Evolutionary conservation across 37 sponge, comb jelly and placozoan species (phyloP).

Genomic region (Eunapius fragilis): DNA sequence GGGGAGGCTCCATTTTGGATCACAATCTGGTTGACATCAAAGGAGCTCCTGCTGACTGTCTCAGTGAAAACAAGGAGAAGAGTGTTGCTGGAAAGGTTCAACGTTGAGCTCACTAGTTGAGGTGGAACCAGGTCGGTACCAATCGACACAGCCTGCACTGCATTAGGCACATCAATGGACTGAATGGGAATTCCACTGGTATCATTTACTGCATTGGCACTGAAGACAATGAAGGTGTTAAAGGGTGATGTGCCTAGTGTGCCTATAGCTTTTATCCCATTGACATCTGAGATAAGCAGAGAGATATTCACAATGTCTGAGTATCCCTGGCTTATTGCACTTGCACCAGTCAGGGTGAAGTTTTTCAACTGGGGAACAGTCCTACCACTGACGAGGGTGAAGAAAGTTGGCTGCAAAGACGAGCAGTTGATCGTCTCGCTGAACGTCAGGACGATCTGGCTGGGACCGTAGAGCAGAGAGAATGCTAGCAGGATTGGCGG

Average conservation of each 20-base stretch:
- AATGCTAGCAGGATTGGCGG: constrained; percentile 65
- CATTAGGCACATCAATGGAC: constrained; percentile 8
- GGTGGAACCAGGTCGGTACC: constrained; percentile 68
- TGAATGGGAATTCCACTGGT: constrained; percentile 59
- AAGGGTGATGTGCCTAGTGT: constrained; percentile 53
- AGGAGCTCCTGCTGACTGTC: constrained; percentile 56
- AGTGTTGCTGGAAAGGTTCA: constrained; percentile 60
- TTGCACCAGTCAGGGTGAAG: constrained; percentile 42
- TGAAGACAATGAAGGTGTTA: constrained; percentile 73
- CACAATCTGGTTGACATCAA: constrained; percentile 46
- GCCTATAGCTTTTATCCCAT: constrained; percentile 61
- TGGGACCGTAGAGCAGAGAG: constrained; percentile 58
- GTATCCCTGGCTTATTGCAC: constrained; percentile 24
- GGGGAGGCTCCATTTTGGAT: constrained; percentile 46
- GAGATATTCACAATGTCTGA: constrained; percentile 46
- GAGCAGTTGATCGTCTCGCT: constrained; percentile 73
- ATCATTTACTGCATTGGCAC: constrained; percentile 67
- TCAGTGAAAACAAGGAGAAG: constrained; percentile 82
- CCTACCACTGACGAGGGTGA: constrained; percentile 70
- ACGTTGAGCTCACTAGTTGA: constrained; percentile 33
- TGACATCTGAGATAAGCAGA: constrained; percentile 71
- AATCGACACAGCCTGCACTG: constrained; percentile 45
- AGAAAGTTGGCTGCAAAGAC: constrained; percentile 43
- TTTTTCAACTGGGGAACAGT: constrained; percentile 32
- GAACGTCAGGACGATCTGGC: constrained; percentile 63